Evolutionary conservation across 2,888 invertebrate species (phyloP).

Genomic region (Oscheius onirici): DNA sequence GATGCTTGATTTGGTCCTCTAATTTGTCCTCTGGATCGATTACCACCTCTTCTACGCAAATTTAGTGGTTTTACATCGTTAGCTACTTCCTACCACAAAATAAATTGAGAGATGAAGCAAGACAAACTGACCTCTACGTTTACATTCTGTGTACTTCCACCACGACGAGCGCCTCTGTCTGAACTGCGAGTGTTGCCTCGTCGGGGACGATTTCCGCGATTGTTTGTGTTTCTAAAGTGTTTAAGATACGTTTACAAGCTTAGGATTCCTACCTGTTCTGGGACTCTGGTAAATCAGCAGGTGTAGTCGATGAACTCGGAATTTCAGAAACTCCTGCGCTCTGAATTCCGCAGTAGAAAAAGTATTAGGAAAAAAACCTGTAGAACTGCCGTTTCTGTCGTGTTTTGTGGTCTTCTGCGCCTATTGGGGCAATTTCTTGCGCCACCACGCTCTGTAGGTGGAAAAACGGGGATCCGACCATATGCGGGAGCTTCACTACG

Average conservation of each 20-base stretch:
- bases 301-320: too few relatives aligned
- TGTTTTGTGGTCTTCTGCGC: slow-evolving; percentile 13
- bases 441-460: slow-evolving; percentile 21
- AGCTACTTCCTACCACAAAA: too few relatives aligned
- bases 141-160: too few relatives aligned
- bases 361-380: background rate
- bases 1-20: background rate
- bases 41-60: slow-evolving; percentile 26
- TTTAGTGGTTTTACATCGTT: background rate
- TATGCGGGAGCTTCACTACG: slow-evolving; percentile 26
- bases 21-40: slow-evolving; percentile 16
- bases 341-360: too few relatives aligned
- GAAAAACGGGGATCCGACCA: slow-evolving; percentile 23
- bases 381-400: slow-evolving; percentile 1
- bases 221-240: too few relatives aligned
- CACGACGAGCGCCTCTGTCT: too few relatives aligned
- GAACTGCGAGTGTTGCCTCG: too few relatives aligned
- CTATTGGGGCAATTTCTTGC: slow-evolving; percentile 24
- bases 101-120: too few relatives aligned
- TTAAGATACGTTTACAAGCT: too few relatives aligned
- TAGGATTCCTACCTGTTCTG: background rate
- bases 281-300: background rate
- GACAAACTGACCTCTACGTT: too few relatives aligned
- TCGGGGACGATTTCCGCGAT: too few relatives aligned
- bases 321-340: too few relatives aligned